Evolutionary conservation across 2,797 vertebrate species (phyloP).

Genomic region (Luscinia luscinia): DNA sequence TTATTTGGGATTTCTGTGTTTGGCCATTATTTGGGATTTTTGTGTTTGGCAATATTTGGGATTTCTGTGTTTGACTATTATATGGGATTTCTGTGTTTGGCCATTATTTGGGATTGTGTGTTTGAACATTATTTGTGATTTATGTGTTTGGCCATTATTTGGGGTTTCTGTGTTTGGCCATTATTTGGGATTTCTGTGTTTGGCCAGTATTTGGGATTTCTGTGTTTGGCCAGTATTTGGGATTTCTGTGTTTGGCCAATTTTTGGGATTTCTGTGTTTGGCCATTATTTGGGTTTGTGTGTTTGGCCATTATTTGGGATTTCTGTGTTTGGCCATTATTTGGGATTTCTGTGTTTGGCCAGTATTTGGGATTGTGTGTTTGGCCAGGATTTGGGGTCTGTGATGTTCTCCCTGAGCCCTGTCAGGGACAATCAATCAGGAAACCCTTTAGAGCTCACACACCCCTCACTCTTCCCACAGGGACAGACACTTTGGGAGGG

Average conservation of each 20-base stretch:
- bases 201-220: neutral
- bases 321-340: neutral
- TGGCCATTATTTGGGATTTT: no score
- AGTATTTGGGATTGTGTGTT: neutral
- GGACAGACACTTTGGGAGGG: neutral
- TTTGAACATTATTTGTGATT: neutral
- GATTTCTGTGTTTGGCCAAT: neutral
- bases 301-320: no score
- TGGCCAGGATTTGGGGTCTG: neutral
- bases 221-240: neutral
- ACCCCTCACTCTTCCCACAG: neutral
- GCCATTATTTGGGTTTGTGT: neutral
- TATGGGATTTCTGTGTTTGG: no score
- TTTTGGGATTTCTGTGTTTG: neutral
- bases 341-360: neutral
- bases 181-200: neutral
- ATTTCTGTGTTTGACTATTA: no score
- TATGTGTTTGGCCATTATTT: neutral
- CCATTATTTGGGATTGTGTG: neutral
- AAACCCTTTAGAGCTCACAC: neutral
- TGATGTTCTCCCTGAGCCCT: neutral
- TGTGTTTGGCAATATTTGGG: no score
- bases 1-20: no score
- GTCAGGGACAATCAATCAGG: neutral
- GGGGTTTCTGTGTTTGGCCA: neutral